Evolutionary conservation across 2,888 invertebrate genomes (phyloP), one percentile per base, ranked within the genome.

Genomic region (Ceriagrion tenellum): DNA sequence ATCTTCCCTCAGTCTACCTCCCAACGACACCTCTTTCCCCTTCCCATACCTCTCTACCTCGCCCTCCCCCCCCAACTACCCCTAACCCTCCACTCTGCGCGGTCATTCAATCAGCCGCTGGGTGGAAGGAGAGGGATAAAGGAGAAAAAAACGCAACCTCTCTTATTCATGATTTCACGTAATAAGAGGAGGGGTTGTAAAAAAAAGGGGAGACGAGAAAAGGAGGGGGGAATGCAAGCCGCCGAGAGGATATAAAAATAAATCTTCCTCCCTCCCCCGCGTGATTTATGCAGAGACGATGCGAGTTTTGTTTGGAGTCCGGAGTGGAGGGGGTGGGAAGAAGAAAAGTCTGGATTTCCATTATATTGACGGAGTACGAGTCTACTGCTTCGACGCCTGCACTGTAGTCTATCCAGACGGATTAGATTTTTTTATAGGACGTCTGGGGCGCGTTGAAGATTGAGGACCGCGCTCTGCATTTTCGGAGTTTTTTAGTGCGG

Each of bases 51-150:
- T 81, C 81, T 30, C 30, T 12, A 30, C 30, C 74, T 3, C 35
- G 16, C 30, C 13, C 30, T 16, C 1, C 13, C 26, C 81, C 81
- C 35, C 4, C 69, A 56, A 20, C 69, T 69, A n/a, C n/a, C 0
- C n/a, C 26, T n/a, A 26, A 26, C n/a, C n/a, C 81, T 16, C 55
- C n/a, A 20, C 55, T 13, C 35, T 55, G 35, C 47, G n/a, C 69
- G 93, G 93, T 93, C 93, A 93, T 93, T 93, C 93, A 69, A 93
- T 93, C 93, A 93, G 47, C 93, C n/a, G 74, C 81, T 35, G 23
- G 63, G 35, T 56, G 90, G 55, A 74, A 35, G 26, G n/a, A 40
- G 35, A 35, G 30, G 35, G 35, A 26, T 16, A 35, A 35, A 35
- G 35, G 13, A 81, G 81, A 81, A 81, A 81, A 93, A 93, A 40